Base-by-base conservation (phyloP, 2,797 vertebrate genomes). In the Coracias cyanogaster region DNA sequence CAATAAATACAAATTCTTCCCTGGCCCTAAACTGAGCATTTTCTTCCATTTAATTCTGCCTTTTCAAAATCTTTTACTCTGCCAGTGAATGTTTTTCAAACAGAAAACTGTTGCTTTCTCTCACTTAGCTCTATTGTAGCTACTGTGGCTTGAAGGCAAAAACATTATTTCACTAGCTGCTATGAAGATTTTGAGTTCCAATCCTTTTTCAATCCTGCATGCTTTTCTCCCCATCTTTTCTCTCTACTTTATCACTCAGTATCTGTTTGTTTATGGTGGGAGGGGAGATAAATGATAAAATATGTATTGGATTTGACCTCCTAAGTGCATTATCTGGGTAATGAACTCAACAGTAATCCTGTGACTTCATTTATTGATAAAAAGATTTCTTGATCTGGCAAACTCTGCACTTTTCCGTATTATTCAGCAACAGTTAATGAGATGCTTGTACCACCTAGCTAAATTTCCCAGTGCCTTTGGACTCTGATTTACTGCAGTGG, bases 1-100 rank as follows among this genome's bases (percentile, higher is more conserved):
- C 91, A 96, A 92, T 64, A 90, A 93, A 87, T 28, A 87, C 13
- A 52, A 49, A 13, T 43, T 85, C 87, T 95, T 37, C 48, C 90
- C 61, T 91, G 76, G 65, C n/a, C 43, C 49, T 81, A 92, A 91
- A 89, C 35, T 89, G 26, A 74, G 25, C 26, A 54, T 73, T 82
- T 90, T 80, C 46, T 80, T 66, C 57, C 52, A 73, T 80, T 94
- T 94, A 90, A 85, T 85, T 90, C 48, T 71, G 28, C 20, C 17
- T 57, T 71, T 82, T 52, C 0, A 89, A 86, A 86, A 90, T 60
- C 10, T 37, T 77, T 82, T 85, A 66, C 49, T 66, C 65, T 86
- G 46, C 31, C 72, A 89, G 33, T 26, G 19, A 93, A 65, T 61
- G 33, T 33, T 89, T 80, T 89, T 61, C 79, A 92, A 80, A 89